Evolutionary conservation across 2,113 vertebrate genomes (phyloP), one percentile per base, ranked within the genome.

Genomic region (Todiramphus saurophagus): DNA sequence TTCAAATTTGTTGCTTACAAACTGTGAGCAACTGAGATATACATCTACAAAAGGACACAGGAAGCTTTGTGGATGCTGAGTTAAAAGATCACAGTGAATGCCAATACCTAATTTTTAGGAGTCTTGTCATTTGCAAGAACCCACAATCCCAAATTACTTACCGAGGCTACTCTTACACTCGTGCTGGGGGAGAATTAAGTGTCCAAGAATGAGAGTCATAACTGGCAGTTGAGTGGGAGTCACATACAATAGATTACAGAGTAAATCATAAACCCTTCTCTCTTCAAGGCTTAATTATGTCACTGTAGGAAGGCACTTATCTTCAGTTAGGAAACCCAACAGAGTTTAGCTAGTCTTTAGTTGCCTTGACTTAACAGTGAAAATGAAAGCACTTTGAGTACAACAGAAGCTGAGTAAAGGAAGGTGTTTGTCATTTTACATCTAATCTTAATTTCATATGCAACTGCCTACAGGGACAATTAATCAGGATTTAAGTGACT

Each of bases 401-500:
- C 48, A 69, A 35, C 4, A 66, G 67, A 83, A 85, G 10, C 16
- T 50, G 44, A 88, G 70, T 30, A 55, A 80, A 83, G 41, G 60
- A 86, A 41, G 9, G 9, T 67, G 55, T 88, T 94, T 80, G 27
- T 19, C 8, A 66, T 58, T 95, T 93, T 66, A 62, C 63, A 66
- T 73, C 25, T 85, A 82, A 76, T 90, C 39, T 95, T 64, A 39
- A 66, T 93, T 93, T 90, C 41, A 37, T 77, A 85, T 86, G 75
- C 85, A 90, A 51, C 41, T 92, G 59, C 59, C 85, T 70, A 76
- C 19, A 70, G 79, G 28, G 79, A 86, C 23, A 90, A 95, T 92
- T 96, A 90, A 86, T 93, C 59, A 80, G 44, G 31, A 85, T 86
- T 93, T 82, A 85, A 88, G 44, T 62, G 35, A 18, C 24, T 66